Evolutionary conservation across 2,888 invertebrate species (phyloP).

Genomic region (Laothoe populi): DNA sequence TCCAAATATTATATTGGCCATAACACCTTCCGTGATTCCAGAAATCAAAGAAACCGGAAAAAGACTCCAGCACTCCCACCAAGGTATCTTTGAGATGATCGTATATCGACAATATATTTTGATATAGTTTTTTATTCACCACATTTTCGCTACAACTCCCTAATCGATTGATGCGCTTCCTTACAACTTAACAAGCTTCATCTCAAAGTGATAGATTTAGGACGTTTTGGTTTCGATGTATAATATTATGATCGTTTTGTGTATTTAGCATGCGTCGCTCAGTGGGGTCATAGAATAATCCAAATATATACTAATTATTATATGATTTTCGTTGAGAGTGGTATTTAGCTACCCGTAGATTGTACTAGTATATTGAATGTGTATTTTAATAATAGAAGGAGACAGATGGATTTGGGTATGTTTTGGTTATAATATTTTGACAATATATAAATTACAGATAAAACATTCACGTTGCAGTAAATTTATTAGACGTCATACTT

Average conservation of each 20-base stretch:
- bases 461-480: conserved; percentile 76
- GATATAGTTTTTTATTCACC: conserved; percentile 38
- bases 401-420: conserved; percentile 26
- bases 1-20: conserved; percentile 43
- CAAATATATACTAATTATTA: conserved; percentile 18
- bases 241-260: conserved; percentile 46
- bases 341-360: conserved; percentile 1
- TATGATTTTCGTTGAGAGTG: background rate
- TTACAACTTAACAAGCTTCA: conserved; percentile 56
- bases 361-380: conserved; percentile 7
- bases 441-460: conserved; percentile 69
- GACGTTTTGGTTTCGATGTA: conserved; percentile 53
- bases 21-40: conserved; percentile 81
- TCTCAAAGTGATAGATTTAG: conserved; percentile 49
- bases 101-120: conserved; percentile 43
- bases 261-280: conserved; percentile 54
- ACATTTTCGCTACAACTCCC: conserved; percentile 46
- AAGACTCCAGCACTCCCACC: conserved; percentile 87
- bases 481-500: conserved; percentile 69
- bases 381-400: background rate
- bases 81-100: conserved; percentile 86
- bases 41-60: conserved; percentile 92
- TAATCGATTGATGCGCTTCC: conserved; percentile 45
- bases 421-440: conserved; percentile 29
- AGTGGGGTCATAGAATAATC: conserved; percentile 61